Base-by-base conservation (phyloP, 2,888 invertebrate genomes). In the Sinodicranocentrus sp. region DNA sequence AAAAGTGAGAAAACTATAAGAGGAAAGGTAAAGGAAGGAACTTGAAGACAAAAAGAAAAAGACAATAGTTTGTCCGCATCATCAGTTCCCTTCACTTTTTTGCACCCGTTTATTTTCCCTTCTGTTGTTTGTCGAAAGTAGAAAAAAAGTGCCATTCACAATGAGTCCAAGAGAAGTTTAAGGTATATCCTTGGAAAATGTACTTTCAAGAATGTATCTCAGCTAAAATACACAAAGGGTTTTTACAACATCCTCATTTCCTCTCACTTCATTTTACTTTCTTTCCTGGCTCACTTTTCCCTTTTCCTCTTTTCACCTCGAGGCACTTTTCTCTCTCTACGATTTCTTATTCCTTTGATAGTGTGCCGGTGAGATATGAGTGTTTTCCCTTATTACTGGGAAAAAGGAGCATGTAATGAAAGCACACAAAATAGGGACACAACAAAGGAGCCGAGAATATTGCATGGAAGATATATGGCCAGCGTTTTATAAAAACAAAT, bases 31-130 rank as follows among this genome's bases (percentile, higher is more conserved):
- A 43, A 65, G 52, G 65, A 43, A 79, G 63, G 19, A 39, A 75
- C 39, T 70, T n/a, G n/a, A 25, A 23, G 75, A 43, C 19, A 17
- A 44, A 67, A 15, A 39, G 23, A 28, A 63, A 76, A 76, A 59
- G 76, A 76, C 76, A 76, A 76, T 76, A 57, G 65, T 76, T 54
- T 76, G 33, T 33, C 28, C 52, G 44, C 76, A 76, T 76, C 76
- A 76, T 67, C 76, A 67, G 76, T 57, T 76, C 61, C 67, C 68
- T 73, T 33, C 71, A 79, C 78, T 71, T 67, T 77, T 79, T 67
- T 59, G 72, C 43, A 59, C 54, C 54, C 71, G 52, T 72, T 71
- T 72, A 59, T 59, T 76, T 65, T 59, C 61, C 25, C 43, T 52
- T 63, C 73, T 82, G 70, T 65, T 75, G 59, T 33, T 76, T 70